phyloP scores from a whole-genome alignment of 2,113 vertebrate genomes.

The Ptilonorhynchus violaceus region DNA sequence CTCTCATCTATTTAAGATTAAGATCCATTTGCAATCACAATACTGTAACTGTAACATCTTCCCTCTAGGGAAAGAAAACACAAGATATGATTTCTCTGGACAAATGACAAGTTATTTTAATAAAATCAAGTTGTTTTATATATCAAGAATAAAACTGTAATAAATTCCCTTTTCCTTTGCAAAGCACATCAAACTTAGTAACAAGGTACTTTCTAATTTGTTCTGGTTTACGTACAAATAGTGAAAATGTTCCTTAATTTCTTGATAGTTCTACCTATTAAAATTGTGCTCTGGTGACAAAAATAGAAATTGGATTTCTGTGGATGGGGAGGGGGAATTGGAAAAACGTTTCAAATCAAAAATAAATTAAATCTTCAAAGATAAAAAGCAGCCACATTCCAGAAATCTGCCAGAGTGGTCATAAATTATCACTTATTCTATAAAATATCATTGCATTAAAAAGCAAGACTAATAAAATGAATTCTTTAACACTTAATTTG shows the following conservation, averaged over 20 bases:
- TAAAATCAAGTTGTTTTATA: neutral
- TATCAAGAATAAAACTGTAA: neutral
- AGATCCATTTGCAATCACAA: neutral
- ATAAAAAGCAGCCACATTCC: neutral
- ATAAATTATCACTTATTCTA: neutral
- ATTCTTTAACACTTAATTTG: neutral
- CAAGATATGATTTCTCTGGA: neutral
- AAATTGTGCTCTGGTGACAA: neutral
- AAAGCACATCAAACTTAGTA: neutral
- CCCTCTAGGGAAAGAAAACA: neutral
- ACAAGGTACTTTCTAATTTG: neutral
- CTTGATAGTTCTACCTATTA: neutral
- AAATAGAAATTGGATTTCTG: neutral
- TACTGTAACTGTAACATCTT: neutral
- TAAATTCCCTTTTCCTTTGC: neutral
- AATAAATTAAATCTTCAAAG: neutral
- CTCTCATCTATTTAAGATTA: neutral
- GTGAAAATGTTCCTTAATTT: conserved; percentile 11
- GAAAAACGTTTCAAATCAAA: neutral
- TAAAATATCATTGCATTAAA: neutral
- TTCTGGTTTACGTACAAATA: neutral
- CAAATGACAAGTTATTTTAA: neutral
- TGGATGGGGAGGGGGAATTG: neutral
- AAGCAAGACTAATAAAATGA: neutral
- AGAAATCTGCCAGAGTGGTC: neutral